These are phyloP conservation scores for Morelia viridis DNA, from an alignment of 2,797 vertebrate species.

Conservation along the genomic window DNA sequence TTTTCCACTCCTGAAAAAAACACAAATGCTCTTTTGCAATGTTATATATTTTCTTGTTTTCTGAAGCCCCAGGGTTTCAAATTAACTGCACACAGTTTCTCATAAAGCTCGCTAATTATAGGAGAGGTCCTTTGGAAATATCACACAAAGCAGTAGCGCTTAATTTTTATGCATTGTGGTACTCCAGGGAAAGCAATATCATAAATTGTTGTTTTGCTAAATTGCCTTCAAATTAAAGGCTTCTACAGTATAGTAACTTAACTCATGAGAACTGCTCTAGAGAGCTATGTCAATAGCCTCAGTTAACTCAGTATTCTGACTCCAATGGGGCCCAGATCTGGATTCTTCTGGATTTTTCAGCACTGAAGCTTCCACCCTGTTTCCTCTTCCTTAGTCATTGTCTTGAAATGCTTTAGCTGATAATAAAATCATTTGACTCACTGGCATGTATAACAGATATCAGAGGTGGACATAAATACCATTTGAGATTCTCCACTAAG, in stretches of 20 bases:
- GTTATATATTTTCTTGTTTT: conserved; percentile 32
- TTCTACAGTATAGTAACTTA: conserved; percentile 21
- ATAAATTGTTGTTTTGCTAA: conserved; percentile 57
- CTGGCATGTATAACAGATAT: background rate
- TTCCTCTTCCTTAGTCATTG: background rate
- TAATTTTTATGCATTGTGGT: conserved; percentile 47
- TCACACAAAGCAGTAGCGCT: conserved; percentile 34
- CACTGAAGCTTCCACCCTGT: background rate
- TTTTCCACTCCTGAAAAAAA: conserved; percentile 3
- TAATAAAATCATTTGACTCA: background rate
- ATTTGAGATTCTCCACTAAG: background rate
- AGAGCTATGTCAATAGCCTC: background rate
- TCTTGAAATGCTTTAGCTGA: background rate
- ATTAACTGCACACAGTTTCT: conserved; percentile 13
- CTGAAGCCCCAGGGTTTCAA: conserved; percentile 21
- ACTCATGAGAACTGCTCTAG: background rate
- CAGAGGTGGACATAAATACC: background rate
- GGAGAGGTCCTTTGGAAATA: conserved; percentile 34
- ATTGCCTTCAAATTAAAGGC: conserved; percentile 63
- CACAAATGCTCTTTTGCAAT: conserved; percentile 20
- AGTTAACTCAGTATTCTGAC: background rate
- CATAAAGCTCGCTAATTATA: conserved; percentile 51
- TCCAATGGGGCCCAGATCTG: background rate
- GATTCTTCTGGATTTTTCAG: background rate
- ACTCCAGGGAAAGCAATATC: conserved; percentile 30